Evolutionary conservation across 2,888 invertebrate genomes (phyloP), one percentile per base, ranked within the genome.

Genomic region (Melinopterus prodromus): DNA sequence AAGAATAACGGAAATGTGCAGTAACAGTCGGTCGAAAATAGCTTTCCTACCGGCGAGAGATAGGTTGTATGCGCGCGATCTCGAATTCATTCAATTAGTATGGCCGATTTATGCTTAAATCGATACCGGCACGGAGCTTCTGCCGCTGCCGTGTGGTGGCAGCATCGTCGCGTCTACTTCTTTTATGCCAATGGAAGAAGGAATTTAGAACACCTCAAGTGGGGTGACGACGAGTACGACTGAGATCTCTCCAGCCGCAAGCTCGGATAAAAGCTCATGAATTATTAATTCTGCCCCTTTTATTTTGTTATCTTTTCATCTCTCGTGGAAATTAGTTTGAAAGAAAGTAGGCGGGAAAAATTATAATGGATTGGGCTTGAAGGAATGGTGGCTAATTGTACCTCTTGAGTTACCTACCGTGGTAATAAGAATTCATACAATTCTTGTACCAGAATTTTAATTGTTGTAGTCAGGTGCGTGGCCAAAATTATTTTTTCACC

Each of bases 1-100:
- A 53, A 53, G 53, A 53, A 53, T 53, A 53, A 53, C 53, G 53
- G 53, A 53, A 53, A 53, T 53, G 53, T 53, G 53, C 53, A 53
- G 38, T 53, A 53, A 53, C 53, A 53, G n/a, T n/a, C n/a, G 53
- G 53, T 53, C 53, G 53, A 53, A 53, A 53, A 53, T 53, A 53
- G 53, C 53, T 53, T 53, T 6, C 9, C 3, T 3, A 6, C 53
- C 12, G 5, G 12, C 5, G 3, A 3, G 26, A 26, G 1, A 3
- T 53, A 53, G 2, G 5, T 7, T 2, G 12, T 53, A 53, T 53
- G 53, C 53, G 53, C 53, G 12, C 53, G 53, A 53, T 53, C 9
- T 53, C 1, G 5, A 2, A 53, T 53, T 53, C 53, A 53, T 53
- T 53, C 53, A 53, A 53, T 53, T 53, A 53, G 53, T 53, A 9